phyloP scores from a whole-genome alignment of 2,888 invertebrate genomes.

The Trissonchulus sp. region DNA sequence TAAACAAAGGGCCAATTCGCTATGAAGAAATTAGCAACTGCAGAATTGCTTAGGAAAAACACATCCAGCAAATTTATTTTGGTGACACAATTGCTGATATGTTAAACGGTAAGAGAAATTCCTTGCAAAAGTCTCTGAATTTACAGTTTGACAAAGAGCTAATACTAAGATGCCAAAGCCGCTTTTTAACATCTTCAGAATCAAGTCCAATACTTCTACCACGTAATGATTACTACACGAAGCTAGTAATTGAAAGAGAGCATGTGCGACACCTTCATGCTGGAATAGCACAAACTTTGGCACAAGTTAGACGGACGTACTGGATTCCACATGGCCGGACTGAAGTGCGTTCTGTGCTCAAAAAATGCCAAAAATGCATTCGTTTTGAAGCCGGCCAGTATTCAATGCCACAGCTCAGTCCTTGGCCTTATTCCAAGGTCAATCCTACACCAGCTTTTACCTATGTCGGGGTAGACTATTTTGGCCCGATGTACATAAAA shows the following conservation, averaged over 20 bases:
- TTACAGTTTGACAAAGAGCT: too few species aligned
- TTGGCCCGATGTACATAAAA: background rate
- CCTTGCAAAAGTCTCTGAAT: too few species aligned
- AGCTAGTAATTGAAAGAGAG: background rate
- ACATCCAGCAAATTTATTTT: too few species aligned
- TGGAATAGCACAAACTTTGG: constrained; percentile 6
- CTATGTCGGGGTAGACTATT: constrained; percentile 3
- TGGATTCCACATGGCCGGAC: background rate
- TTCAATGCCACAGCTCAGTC: background rate
- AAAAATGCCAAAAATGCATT: background rate
- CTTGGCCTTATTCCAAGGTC: background rate
- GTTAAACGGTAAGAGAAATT: too few species aligned
- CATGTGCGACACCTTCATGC: background rate
- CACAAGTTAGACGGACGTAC: background rate
- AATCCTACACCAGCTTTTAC: background rate
- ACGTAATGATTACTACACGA: too few species aligned
- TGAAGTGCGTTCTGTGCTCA: background rate
- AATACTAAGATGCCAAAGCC: too few species aligned
- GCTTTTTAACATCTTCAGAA: too few species aligned
- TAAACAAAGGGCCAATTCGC: too few species aligned
- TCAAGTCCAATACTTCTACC: too few species aligned
- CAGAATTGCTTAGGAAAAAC: too few species aligned
- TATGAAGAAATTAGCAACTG: too few species aligned
- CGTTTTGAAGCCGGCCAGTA: background rate
- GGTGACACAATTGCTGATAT: too few species aligned